Conservation (phyloP, 1,140 invertebrate genomes). For the Leucophenga varia region DNA sequence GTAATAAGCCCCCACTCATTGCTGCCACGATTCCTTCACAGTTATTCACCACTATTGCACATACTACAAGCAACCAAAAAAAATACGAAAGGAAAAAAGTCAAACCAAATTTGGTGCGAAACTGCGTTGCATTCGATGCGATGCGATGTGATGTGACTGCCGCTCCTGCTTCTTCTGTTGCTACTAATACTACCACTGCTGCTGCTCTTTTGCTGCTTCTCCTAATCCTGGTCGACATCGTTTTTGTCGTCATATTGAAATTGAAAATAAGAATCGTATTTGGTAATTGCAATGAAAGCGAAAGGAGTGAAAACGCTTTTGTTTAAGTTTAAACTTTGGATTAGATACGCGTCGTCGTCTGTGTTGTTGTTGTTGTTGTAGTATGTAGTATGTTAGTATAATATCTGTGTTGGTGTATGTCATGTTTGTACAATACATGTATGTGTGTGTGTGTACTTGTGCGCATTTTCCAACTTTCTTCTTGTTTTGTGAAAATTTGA, state of each 20-base stretch:
- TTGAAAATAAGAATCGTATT: constrained; percentile 55
- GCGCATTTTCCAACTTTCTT: not conserved
- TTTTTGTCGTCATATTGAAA: constrained; percentile 51
- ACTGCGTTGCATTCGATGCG: constrained; percentile 48
- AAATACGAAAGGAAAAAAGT: too few species aligned
- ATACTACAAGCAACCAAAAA: too few species aligned
- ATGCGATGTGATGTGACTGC: too few species aligned
- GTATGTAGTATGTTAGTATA: too few species aligned
- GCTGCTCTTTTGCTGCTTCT: not conserved
- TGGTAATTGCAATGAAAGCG: constrained; percentile 53
- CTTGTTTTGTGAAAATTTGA: too few species aligned
- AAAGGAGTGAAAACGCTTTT: constrained; percentile 47
- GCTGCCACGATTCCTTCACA: constrained; percentile 7
- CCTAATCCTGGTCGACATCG: constrained; percentile 26
- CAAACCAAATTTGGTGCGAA: constrained; percentile 52
- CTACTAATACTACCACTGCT: too few species aligned
- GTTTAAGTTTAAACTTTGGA: constrained; percentile 3
- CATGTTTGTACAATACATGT: constrained; percentile 1
- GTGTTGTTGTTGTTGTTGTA: constrained; percentile 15
- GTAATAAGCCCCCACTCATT: constrained; percentile 38
- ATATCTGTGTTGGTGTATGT: too few species aligned
- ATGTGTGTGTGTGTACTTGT: constrained; percentile 4
- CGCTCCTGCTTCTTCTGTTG: too few species aligned
- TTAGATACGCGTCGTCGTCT: not conserved
- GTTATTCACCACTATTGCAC: constrained; percentile 11